Evolutionary conservation across 2,888 invertebrate genomes (phyloP), one percentile per base, ranked within the genome.

Genomic region (Euzetes globulus): DNA sequence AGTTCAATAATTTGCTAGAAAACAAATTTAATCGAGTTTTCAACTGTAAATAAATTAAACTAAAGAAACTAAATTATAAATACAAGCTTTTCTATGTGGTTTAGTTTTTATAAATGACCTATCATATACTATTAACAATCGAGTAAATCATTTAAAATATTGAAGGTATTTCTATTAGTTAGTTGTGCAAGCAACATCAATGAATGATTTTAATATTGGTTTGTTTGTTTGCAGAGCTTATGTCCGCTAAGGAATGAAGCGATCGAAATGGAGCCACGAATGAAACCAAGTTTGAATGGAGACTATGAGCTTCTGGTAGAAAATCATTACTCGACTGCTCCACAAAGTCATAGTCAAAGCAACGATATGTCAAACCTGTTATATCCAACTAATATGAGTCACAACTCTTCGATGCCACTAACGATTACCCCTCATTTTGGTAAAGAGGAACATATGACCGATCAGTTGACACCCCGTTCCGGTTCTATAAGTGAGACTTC

Each of bases 401-500:
- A 29, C 6, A 71, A 71, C 55, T 17, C 50, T 47, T 65, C 50
- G 15, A 37, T 17, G 2, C 65, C 74, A 33, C 71, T 55, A 15
- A 50, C 29, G 13, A 37, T 63, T 74, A 19, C 52, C 22, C 25
- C 58, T 1, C 74, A 58, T 60, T 50, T 45, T 19, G 37, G 74
- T 3, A 45, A 19, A 29, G 72, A 47, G 27, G 47, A 47, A 1
- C 45, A 47, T 9, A 73, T 45, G 11, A 27, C n/a, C 19, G 76
- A 72, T 45, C 77, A 78, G 65, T 71, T 76, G 22, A 75, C 76
- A 17, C 77, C 77, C 13, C 75, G 78, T 15, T 78, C 78, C 4
- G 78, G 76, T 37, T 78, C 78, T 68, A 22, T 68, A 17, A 78
- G 78, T 70, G 78, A 79, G 29, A 77, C 77, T 11, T 78, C 78